Base-by-base conservation (phyloP, 2,113 vertebrate species). In the Myrmophylax atrothorax region DNA sequence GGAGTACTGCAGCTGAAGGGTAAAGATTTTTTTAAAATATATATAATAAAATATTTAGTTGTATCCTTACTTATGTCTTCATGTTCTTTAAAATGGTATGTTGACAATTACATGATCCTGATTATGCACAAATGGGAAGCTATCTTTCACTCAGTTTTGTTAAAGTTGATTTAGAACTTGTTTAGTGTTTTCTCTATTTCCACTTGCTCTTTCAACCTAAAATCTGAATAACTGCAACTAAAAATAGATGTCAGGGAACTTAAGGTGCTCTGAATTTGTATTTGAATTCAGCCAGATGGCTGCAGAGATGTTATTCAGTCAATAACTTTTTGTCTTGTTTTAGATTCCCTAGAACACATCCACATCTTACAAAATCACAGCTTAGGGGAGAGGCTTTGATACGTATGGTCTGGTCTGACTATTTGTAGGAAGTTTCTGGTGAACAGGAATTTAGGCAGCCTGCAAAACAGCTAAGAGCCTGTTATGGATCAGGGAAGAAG, bases 321-420 rank as follows among this genome's bases (percentile, higher is more conserved):
- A 74, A 4, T 29, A 74, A 12, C 0, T 74, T 87, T 81, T 47
- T 67, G 5, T 14, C 24, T 62, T 69, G 5, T 28, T 95, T 84
- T 89, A 44, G 5, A 2, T 92, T 67, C 24, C 8, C 12, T 11
- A 53, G n/a, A 66, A n/a, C 3, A 49, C 6, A 31, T 9, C 24
- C 6, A 10, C 23, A 19, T 42, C 22, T 62, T 53, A 44, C 5
- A 67, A 74, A 90, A 77, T 31, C 9, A 18, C 6, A 31, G 29
- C 1, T 63, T 38, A 33, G 7, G 13, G 19, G 22, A 63, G 24
- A 19, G 10, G 14, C 38, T 87, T 89, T 26, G 44, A 40, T 78
- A 52, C 0, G 0, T 29, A 1, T 63, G 19, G 8, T 10, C 37
- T 80, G 12, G 1, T 52, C 26, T 28, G 16, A 29, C 6, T 35